Evolutionary conservation across 2,113 vertebrate genomes (phyloP).

Genomic region (Pao palembangensis): DNA sequence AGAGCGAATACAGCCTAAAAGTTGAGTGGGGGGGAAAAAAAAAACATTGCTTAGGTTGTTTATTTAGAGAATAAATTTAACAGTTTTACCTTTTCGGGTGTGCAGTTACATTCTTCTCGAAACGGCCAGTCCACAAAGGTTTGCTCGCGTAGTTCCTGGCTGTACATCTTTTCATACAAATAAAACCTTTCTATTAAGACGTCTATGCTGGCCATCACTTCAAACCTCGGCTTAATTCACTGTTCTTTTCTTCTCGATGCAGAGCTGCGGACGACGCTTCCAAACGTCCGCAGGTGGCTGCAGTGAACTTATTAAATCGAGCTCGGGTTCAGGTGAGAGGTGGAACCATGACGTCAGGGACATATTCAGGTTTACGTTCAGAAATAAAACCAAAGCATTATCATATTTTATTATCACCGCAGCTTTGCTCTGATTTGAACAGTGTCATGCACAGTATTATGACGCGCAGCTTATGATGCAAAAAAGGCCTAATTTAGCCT

Average conservation of each 20-base stretch:
- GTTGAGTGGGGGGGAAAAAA: no score
- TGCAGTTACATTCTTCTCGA: constrained; percentile 76
- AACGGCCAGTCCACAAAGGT: constrained; percentile 82
- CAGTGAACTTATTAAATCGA: constrained; percentile 16
- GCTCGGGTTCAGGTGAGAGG: not conserved
- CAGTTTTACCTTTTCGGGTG: constrained; percentile 74
- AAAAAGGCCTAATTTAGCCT: no score
- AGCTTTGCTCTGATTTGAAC: no score
- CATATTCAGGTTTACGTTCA: no score
- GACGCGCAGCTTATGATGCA: no score
- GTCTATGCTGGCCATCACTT: constrained; percentile 26
- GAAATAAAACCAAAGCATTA: no score
- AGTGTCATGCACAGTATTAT: no score
- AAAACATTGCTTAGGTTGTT: no score
- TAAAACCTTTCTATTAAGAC: constrained; percentile 22
- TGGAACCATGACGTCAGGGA: not conserved
- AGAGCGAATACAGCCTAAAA: no score
- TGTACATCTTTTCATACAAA: constrained; percentile 73
- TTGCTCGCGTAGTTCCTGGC: constrained; percentile 67
- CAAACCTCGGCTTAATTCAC: no score
- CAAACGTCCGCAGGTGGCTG: constrained; percentile 29
- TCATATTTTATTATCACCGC: no score
- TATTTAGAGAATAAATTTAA: not conserved
- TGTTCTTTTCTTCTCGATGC: not conserved
- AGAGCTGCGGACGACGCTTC: no score